A percentile compares a stretch with the other conserved stretches of the same genome.
Evolutionary conservation across 2,888 invertebrate genomes (phyloP).

Genomic region (Andrena bicolor): DNA sequence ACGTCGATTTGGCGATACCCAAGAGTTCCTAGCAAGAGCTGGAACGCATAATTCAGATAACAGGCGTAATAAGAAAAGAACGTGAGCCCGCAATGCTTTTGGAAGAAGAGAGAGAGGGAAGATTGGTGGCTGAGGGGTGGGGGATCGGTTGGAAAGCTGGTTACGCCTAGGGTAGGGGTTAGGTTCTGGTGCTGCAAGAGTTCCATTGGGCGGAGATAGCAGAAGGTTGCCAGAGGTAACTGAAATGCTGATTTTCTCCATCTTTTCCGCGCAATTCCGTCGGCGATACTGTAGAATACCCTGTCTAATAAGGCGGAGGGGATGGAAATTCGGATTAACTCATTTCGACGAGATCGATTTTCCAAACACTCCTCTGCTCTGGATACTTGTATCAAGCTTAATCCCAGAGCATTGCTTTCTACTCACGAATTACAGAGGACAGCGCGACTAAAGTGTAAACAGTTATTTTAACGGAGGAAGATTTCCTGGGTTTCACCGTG

Average conservation of each 20-base stretch:
- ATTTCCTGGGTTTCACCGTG: not conserved
- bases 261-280: slow-evolving; percentile 30
- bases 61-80: slow-evolving; percentile 49
- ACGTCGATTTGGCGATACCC: not conserved
- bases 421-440: not conserved
- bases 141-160: slow-evolving; percentile 29
- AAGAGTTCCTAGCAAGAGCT: not conserved
- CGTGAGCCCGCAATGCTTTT: not conserved
- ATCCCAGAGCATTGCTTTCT: not conserved
- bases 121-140: not conserved
- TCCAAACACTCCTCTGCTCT: no score
- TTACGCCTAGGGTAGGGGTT: slow-evolving; percentile 11
- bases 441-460: no score
- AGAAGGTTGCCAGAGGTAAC: slow-evolving; percentile 46
- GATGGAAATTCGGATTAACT: slow-evolving; percentile 19
- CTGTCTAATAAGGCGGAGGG: not conserved
- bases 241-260: slow-evolving; percentile 48
- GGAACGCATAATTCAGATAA: slow-evolving; percentile 42
- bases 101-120: not conserved
- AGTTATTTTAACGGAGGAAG: no score
- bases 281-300: slow-evolving; percentile 26
- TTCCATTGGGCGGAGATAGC: slow-evolving; percentile 44
- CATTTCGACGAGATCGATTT: not conserved
- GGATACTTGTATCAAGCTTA: not conserved
- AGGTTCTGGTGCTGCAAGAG: slow-evolving; percentile 24